phyloP scores from a whole-genome alignment of 2,888 invertebrate genomes.

The Tetragnatha montana region DNA sequence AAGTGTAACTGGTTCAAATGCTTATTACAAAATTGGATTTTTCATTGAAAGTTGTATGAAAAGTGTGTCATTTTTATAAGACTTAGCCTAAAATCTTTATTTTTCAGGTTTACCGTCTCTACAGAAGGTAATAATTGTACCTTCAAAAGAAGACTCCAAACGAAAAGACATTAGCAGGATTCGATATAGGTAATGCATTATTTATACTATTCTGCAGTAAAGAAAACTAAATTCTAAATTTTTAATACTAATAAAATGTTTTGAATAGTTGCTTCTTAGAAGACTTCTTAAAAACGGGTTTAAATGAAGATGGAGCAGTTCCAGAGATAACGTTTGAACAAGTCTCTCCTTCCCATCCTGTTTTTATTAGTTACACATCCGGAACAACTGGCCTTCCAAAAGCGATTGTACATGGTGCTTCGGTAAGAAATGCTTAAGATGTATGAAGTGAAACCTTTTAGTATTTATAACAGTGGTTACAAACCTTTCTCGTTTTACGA shows the following conservation, averaged over 20 bases:
- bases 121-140: constrained; percentile 47
- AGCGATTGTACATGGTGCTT: not conserved
- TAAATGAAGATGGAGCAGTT: not conserved
- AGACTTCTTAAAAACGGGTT: not conserved
- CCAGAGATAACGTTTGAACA: not conserved
- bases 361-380: not conserved
- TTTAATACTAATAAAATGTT: not conserved
- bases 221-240: not conserved
- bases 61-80: too few species aligned
- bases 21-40: too few species aligned
- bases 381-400: not conserved
- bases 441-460: too few species aligned
- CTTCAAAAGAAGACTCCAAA: constrained; percentile 42
- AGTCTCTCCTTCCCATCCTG: not conserved
- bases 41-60: too few species aligned
- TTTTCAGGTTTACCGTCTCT: constrained; percentile 34
- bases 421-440: not conserved
- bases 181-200: constrained; percentile 34
- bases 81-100: not conserved
- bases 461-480: too few species aligned
- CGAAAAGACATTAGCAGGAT: constrained; percentile 46
- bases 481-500: too few species aligned
- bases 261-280: not conserved
- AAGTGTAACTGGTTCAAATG: too few species aligned
- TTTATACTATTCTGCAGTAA: not conserved